Evolutionary conservation across 2,888 invertebrate genomes (phyloP).

Genomic region (Dinocampus coccinellae): DNA sequence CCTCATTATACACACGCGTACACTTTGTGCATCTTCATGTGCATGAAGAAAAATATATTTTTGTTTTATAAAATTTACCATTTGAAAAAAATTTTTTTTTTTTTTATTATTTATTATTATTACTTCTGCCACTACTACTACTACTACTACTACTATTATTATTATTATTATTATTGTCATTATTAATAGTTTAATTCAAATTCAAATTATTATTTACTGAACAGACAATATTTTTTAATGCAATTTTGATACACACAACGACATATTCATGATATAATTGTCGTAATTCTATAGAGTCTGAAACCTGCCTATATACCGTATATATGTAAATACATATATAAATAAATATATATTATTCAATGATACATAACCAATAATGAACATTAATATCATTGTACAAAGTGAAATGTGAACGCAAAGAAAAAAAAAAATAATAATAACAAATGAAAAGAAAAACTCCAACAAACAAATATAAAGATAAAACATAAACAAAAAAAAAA

Average conservation of each 20-base stretch:
- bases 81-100: conserved; percentile 23
- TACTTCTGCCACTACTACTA: not conserved
- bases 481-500: too few species aligned
- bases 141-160: not conserved
- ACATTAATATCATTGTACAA: conserved; percentile 34
- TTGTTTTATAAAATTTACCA: conserved; percentile 34
- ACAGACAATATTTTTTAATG: conserved; percentile 29
- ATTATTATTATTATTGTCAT: not conserved
- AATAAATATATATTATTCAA: conserved; percentile 34
- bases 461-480: too few species aligned
- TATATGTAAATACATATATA: conserved; percentile 33
- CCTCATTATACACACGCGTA: conserved; percentile 47
- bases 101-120: conserved; percentile 15
- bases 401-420: too few species aligned
- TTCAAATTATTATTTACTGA: not conserved
- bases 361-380: conserved; percentile 18
- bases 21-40: conserved; percentile 37
- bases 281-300: conserved; percentile 47
- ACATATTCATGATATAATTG: conserved; percentile 24
- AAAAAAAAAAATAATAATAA: too few species aligned
- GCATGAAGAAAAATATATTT: conserved; percentile 38
- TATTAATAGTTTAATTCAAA: too few species aligned
- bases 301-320: conserved; percentile 47
- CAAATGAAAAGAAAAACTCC: too few species aligned
- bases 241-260: conserved; percentile 18